Percentiles rank a stretch among this genome's conserved stretches.
Conservation (phyloP, 1,140 invertebrate genomes). For the Lordiphosa clarofinis region DNA sequence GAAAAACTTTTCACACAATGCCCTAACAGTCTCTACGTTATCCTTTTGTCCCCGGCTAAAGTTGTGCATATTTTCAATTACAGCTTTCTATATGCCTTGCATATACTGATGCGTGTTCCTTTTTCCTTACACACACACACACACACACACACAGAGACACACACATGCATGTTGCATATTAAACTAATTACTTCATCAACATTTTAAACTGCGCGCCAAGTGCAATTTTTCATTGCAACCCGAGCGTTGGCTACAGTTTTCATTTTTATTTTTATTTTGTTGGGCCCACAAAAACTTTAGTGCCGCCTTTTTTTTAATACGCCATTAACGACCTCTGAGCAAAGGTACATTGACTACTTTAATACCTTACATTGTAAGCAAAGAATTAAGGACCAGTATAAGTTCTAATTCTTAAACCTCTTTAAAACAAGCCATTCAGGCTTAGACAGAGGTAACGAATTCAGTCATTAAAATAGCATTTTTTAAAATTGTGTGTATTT, state of each 20-base stretch:
- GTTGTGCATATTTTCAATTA: slow-evolving; percentile 70
- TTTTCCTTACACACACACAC: slow-evolving; percentile 1
- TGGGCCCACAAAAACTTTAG: slow-evolving; percentile 9
- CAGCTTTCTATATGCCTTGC: slow-evolving; percentile 47
- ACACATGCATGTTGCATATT: slow-evolving; percentile 45
- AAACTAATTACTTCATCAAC: slow-evolving; percentile 75
- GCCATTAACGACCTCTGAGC: too few species aligned
- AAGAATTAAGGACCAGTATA: too few species aligned
- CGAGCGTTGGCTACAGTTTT: slow-evolving; percentile 20
- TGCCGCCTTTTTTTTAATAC: slow-evolving; percentile 1
- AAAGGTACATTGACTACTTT: too few species aligned
- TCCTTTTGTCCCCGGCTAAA: slow-evolving; percentile 36
- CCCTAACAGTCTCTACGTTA: slow-evolving; percentile 14
- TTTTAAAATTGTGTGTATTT: too few species aligned
- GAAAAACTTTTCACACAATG: slow-evolving; percentile 62
- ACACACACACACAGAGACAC: slow-evolving; percentile 13
- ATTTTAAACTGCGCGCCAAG: slow-evolving; percentile 50
- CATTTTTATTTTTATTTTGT: slow-evolving; percentile 30
- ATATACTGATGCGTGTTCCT: slow-evolving; percentile 9
- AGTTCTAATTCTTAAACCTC: too few species aligned
- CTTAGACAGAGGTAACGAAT: too few species aligned
- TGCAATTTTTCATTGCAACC: slow-evolving; percentile 46
- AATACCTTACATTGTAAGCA: too few species aligned
- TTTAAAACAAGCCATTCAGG: too few species aligned
- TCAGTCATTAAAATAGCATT: too few species aligned